Evolutionary conservation across 2,888 invertebrate species (phyloP).

Genomic region (Gisinianus flammeolus): DNA sequence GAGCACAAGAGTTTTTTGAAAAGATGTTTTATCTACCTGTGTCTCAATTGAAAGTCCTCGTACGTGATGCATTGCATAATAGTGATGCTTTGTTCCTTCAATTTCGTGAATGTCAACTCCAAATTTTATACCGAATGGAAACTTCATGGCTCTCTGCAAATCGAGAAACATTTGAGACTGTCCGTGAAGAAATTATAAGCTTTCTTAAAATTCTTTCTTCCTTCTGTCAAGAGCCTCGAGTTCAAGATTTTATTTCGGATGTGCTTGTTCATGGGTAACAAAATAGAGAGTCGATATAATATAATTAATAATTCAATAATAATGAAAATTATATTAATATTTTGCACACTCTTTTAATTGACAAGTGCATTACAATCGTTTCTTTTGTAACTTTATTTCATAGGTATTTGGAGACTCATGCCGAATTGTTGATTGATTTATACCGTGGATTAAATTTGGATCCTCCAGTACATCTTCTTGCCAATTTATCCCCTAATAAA

Average conservation of each 20-base stretch:
- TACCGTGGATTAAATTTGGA: conserved; percentile 32
- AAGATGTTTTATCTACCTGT: conserved; percentile 22
- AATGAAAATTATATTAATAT: background rate
- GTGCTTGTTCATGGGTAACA: conserved; percentile 32
- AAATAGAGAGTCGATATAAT: background rate
- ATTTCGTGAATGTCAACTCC: conserved; percentile 32
- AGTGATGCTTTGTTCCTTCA: background rate
- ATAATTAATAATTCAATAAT: conserved; percentile 9
- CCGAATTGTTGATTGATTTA: conserved; percentile 31
- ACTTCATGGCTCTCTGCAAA: conserved; percentile 5
- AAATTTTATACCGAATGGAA: conserved; percentile 35
- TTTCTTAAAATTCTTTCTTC: conserved; percentile 25
- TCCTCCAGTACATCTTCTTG: conserved; percentile 15
- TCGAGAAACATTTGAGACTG: conserved; percentile 1
- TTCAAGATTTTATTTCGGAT: conserved; percentile 30
- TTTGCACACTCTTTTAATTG: no score
- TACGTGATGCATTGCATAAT: conserved; percentile 15
- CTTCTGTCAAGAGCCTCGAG: conserved; percentile 14
- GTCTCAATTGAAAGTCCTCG: background rate
- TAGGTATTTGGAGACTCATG: conserved; percentile 38
- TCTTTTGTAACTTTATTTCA: background rate
- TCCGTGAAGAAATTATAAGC: conserved; percentile 29
- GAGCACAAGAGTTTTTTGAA: conserved; percentile 9
- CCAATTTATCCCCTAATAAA: conserved; percentile 30
- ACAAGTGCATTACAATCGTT: no score